A percentile compares a stretch with the other conserved stretches of the same genome.
Evolutionary conservation across 2,113 vertebrate genomes (phyloP).

Genomic region (Butorides virescens): DNA sequence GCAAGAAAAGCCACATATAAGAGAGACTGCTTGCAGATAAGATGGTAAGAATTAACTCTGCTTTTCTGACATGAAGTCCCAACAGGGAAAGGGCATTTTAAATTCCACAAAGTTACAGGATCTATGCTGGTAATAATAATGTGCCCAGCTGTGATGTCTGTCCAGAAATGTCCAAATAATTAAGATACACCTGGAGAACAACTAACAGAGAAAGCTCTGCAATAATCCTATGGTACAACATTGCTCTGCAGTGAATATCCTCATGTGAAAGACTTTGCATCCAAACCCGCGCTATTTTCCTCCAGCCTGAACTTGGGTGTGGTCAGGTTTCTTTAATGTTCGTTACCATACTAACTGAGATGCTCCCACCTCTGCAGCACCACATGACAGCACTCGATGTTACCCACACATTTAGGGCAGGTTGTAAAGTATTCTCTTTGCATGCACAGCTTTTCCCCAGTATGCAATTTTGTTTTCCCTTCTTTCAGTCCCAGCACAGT

Average conservation of each 20-base stretch:
- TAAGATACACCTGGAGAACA: background rate
- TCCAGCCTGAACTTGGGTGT: background rate
- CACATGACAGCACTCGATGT: background rate
- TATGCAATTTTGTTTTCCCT: background rate
- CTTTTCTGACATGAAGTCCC: background rate
- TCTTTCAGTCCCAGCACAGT: background rate
- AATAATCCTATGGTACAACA: background rate
- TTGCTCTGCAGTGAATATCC: background rate
- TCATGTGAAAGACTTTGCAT: no score
- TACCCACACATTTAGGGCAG: background rate
- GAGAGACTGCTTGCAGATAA: background rate
- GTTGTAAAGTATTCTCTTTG: background rate
- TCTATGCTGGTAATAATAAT: background rate
- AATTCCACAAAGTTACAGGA: background rate
- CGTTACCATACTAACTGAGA: background rate
- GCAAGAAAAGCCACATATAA: background rate
- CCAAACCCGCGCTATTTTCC: background rate
- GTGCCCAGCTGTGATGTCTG: background rate
- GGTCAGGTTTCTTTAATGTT: background rate
- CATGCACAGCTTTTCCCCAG: background rate
- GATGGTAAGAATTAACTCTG: background rate
- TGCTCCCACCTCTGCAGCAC: background rate
- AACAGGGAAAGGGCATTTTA: background rate
- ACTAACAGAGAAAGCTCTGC: background rate
- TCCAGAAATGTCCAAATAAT: background rate